Evolutionary conservation across 2,113 vertebrate species (phyloP).

Genomic region (Hemiprocne comata): DNA sequence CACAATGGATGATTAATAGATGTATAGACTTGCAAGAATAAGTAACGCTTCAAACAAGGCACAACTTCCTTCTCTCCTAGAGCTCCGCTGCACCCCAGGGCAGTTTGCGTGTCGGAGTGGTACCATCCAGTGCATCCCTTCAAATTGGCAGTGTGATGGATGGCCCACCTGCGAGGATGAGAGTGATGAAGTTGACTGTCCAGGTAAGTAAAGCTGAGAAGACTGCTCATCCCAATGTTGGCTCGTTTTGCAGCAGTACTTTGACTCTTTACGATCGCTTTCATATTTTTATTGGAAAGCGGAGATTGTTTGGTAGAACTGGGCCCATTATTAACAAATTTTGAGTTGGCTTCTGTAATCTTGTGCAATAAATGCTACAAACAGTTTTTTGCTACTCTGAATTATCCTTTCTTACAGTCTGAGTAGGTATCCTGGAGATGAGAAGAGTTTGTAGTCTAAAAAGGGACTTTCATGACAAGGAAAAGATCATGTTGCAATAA

Average conservation of each 20-base stretch:
- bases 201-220: conserved; percentile 77
- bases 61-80: conserved; percentile 65
- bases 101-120: conserved; percentile 97
- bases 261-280: background rate
- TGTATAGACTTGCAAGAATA: background rate
- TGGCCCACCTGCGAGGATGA: conserved; percentile 94
- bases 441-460: background rate
- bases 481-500: background rate
- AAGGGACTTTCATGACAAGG: background rate
- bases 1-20: background rate
- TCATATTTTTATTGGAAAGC: background rate
- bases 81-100: conserved; percentile 89
- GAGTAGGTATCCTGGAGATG: background rate
- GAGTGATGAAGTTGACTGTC: conserved; percentile 94
- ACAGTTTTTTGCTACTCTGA: background rate
- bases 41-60: background rate
- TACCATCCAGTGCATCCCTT: conserved; percentile 94
- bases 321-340: background rate
- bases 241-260: background rate
- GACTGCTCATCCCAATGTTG: background rate
- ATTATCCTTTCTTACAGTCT: background rate
- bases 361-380: background rate
- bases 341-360: background rate
- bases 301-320: background rate
- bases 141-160: conserved; percentile 93